Conservation (phyloP, 1,140 invertebrate genomes). For the Leptestheria dahalacensis region DNA sequence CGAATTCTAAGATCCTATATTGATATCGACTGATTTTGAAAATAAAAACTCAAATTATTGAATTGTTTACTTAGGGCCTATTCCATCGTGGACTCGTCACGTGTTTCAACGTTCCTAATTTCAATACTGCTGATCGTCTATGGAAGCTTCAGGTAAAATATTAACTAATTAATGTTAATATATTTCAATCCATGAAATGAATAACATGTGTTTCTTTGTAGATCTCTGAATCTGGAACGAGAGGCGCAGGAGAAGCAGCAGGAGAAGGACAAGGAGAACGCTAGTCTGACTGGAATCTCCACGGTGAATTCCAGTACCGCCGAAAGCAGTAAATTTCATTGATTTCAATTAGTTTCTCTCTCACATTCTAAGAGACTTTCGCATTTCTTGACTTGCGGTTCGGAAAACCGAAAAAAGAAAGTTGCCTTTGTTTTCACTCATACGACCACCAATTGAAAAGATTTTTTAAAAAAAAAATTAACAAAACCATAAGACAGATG, state of each 20-base stretch:
- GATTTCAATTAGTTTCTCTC: slow-evolving; percentile 1
- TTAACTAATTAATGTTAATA: neutral
- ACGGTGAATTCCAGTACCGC: slow-evolving; percentile 12
- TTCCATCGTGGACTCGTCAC: slow-evolving; percentile 88
- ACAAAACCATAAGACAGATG: too few relatives aligned
- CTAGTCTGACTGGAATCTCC: slow-evolving; percentile 24
- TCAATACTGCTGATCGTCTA: slow-evolving; percentile 95
- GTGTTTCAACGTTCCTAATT: slow-evolving; percentile 91
- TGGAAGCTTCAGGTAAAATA: slow-evolving; percentile 56
- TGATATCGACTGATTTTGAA: neutral
- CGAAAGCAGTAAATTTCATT: slow-evolving; percentile 21
- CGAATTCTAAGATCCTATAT: too few relatives aligned
- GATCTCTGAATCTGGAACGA: slow-evolving; percentile 84
- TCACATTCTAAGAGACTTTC: too few relatives aligned
- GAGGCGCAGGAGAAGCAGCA: slow-evolving; percentile 71
- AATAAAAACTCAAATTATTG: neutral
- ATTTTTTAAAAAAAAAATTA: too few relatives aligned
- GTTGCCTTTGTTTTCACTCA: too few relatives aligned
- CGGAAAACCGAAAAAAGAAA: too few relatives aligned
- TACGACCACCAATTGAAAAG: too few relatives aligned
- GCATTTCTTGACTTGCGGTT: too few relatives aligned
- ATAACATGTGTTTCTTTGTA: slow-evolving; percentile 22
- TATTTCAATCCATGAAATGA: too few relatives aligned
- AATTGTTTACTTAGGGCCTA: slow-evolving; percentile 58
- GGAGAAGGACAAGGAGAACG: slow-evolving; percentile 46